Conservation (phyloP, 1,140 invertebrate species). For the Bombus cullumanus region DNA sequence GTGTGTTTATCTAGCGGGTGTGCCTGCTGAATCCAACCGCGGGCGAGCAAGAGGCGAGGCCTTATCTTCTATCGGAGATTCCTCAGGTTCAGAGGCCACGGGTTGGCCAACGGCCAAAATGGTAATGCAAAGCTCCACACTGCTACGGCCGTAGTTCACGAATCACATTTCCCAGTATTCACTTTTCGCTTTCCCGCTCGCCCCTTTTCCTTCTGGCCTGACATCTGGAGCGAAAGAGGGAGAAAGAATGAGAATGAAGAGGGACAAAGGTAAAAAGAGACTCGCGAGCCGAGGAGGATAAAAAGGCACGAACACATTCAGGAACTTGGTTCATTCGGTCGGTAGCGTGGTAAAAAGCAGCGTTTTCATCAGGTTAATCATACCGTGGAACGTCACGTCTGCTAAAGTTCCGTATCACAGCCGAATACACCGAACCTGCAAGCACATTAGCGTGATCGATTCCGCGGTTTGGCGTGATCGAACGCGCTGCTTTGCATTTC, state of each 20-base stretch:
- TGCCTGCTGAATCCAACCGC: slow-evolving; percentile 61
- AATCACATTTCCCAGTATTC: slow-evolving; percentile 74
- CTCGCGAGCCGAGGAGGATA: slow-evolving; percentile 46
- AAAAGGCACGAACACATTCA: slow-evolving; percentile 38
- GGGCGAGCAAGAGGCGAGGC: slow-evolving; percentile 47
- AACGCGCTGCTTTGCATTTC: neutral
- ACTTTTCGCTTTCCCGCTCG: slow-evolving; percentile 69
- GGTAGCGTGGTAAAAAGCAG: slow-evolving; percentile 43
- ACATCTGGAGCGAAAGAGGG: slow-evolving; percentile 32
- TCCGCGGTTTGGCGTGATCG: slow-evolving; percentile 15
- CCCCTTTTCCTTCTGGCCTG: slow-evolving; percentile 51
- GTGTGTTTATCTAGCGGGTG: slow-evolving; percentile 69
- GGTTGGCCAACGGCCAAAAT: slow-evolving; percentile 72
- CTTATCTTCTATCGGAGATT: slow-evolving; percentile 73
- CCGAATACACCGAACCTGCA: neutral
- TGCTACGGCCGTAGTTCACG: slow-evolving; percentile 57
- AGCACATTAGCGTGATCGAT: slow-evolving; percentile 35
- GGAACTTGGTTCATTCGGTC: slow-evolving; percentile 47
- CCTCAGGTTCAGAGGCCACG: slow-evolving; percentile 55
- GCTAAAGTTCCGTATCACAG: neutral
- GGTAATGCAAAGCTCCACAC: slow-evolving; percentile 70
- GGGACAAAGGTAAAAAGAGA: slow-evolving; percentile 60
- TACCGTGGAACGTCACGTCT: slow-evolving; percentile 26
- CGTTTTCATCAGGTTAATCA: slow-evolving; percentile 60
- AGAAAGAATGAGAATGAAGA: neutral